Evolutionary conservation across 1,140 invertebrate genomes (phyloP), one percentile per base, ranked within the genome.

Genomic region (Drosophila kohkoa): DNA sequence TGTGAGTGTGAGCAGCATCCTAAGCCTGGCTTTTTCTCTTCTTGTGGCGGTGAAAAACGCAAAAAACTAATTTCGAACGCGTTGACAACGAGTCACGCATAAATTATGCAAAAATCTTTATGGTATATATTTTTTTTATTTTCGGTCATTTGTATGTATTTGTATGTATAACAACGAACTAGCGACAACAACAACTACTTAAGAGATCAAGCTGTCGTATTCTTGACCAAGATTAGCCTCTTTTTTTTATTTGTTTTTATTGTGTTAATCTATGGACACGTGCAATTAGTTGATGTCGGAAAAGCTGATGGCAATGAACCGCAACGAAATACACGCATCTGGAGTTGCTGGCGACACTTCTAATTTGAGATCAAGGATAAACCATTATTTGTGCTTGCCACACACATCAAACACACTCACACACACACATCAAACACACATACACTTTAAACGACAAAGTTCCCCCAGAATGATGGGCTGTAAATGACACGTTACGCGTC

Each of bases 351-450:
- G 2, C 6, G 25, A 15, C 51, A 54, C 49, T 72, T 59, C 74
- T 77, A 54, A 58, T 87, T 88, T 88, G 74, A 87, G 83, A 88
- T 89, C 83, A 87, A 87, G 83, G 83, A 87, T 87, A 43, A 67
- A 70, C 4, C 28, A 11, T 13, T 28, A 51, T 20, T 52, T 52
- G 11, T 25, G 35, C 8, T 10, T 10, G 10, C 35, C 35, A 10
- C 35, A 32, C 30, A 32, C 30, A 32, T 20, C 20, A 20, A 20
- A 20, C 30, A 7, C 30, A 32, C 30, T 1, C 30, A 32, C 30
- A 32, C 30, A 6, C 30, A 8, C 5, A 1, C 5, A 32, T 6
- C 30, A 32, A 6, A 6, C 30, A 8, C 5, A 1, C 5, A 32
- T 6, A 32, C 30, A 0, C 77, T 62, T 55, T 11, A 20, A 8